These are phyloP conservation scores for Harpagus bidentatus DNA, from an alignment of 2,113 vertebrate species.

Conservation along the genomic window DNA sequence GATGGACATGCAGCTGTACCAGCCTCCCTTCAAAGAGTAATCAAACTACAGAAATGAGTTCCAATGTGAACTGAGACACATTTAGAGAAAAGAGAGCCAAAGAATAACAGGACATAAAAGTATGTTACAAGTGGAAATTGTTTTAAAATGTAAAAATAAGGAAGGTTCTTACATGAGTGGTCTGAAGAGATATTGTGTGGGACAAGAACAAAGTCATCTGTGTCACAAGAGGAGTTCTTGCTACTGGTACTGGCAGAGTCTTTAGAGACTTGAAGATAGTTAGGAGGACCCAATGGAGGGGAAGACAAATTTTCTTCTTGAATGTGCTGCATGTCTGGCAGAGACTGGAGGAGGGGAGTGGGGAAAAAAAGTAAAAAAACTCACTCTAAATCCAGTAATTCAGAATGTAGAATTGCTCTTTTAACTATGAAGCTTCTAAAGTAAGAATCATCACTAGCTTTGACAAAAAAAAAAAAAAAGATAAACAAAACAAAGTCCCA, in stretches of 20 bases:
- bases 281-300: slow-evolving; percentile 90
- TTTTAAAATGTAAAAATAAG: background rate
- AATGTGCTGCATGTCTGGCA: slow-evolving; percentile 94
- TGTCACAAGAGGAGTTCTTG: slow-evolving; percentile 96
- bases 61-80: background rate
- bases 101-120: background rate
- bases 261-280: slow-evolving; percentile 94
- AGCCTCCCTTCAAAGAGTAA: background rate
- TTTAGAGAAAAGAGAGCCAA: background rate
- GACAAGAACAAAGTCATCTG: slow-evolving; percentile 96
- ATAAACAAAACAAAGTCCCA: no score
- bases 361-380: background rate
- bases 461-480: background rate
- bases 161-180: slow-evolving; percentile 81
- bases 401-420: background rate
- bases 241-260: slow-evolving; percentile 94
- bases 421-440: background rate
- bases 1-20: background rate
- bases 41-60: background rate
- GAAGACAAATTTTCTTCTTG: slow-evolving; percentile 91
- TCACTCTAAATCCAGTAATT: background rate
- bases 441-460: background rate
- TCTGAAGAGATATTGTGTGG: slow-evolving; percentile 90
- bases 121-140: background rate
- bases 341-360: slow-evolving; percentile 73